Base-by-base conservation (phyloP, 2,797 vertebrate genomes). In the Remorina albescens region DNA sequence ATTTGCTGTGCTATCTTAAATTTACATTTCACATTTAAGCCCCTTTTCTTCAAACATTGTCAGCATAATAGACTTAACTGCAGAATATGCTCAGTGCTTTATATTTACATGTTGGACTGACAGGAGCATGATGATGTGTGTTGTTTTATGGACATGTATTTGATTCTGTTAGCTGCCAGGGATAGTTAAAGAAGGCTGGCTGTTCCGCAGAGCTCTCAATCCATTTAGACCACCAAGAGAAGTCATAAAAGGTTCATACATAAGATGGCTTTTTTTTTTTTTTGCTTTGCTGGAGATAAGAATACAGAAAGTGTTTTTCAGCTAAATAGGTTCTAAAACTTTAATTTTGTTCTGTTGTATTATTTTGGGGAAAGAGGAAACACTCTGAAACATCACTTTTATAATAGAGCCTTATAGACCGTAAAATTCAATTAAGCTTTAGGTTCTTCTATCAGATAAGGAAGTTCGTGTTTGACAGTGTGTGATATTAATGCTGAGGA, bases 21-120 rank as follows among this genome's bases (percentile, higher is more conserved):
- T 82, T 81, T 58, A 68, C 59, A 74, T 77, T 83, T 80, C 44
- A 76, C 23, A 51, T 83, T 63, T 39, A 61, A 84, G 64, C 57
- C 60, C 32, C 36, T 54, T 73, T n/a, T n/a, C n/a, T 55, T 44
- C 67, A 79, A 81, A 80, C 56, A 58, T 55, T 58, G n/a, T 70
- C 51, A 73, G 69, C 9, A 10, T 39, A 5, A 37, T 18, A 80
- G 74, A 77, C 65, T 76, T 73, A 69, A 57, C 70, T 46, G 60
- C 26, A 55, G 51, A 84, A 81, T 50, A 50, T 76, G 28, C 59
- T 78, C 47, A 53, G 26, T 75, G 66, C 7, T 44, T 71, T 68
- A 42, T 18, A 62, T 79, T 55, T 64, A 67, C 23, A 62, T 74
- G 34, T n/a, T 77, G 47, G 47, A 76, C 46, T 34, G 46, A 64